Conservation (phyloP, 2,113 vertebrate species). For the Romanogobio albipinnatus region DNA sequence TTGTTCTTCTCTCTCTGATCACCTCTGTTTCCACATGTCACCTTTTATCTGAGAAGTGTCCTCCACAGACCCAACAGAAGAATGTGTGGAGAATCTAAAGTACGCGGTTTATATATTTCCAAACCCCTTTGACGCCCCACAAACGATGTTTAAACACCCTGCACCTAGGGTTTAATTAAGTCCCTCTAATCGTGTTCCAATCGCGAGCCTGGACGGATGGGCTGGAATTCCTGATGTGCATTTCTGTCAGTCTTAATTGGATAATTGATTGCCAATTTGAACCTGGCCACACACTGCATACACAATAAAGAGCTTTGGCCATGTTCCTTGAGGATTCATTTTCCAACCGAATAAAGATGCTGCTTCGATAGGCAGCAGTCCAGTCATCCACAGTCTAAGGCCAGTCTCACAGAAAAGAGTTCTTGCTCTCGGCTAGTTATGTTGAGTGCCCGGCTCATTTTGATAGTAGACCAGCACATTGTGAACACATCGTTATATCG, state of each 20-base stretch:
- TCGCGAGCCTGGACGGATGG: slow-evolving; percentile 79
- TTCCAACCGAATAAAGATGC: slow-evolving; percentile 78
- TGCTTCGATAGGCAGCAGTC: slow-evolving; percentile 75
- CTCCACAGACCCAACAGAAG: not conserved
- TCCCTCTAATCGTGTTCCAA: slow-evolving; percentile 82
- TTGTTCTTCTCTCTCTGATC: not conserved
- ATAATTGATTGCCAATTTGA: slow-evolving; percentile 86
- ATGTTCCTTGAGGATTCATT: slow-evolving; percentile 80
- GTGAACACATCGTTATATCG: not conserved
- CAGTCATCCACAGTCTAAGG: slow-evolving; percentile 62
- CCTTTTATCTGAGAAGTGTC: slow-evolving; percentile 15
- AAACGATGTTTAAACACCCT: slow-evolving; percentile 81
- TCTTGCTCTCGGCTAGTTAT: slow-evolving; percentile 33
- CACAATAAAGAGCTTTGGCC: slow-evolving; percentile 79
- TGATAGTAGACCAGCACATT: not conserved
- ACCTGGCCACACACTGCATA: slow-evolving; percentile 82
- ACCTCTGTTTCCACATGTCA: slow-evolving; percentile 34
- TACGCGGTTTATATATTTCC: slow-evolving; percentile 70
- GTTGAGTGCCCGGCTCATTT: slow-evolving; percentile 9
- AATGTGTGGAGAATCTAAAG: slow-evolving; percentile 60
- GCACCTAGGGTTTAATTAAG: slow-evolving; percentile 82
- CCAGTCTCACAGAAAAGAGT: slow-evolving; percentile 29
- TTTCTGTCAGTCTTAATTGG: slow-evolving; percentile 85
- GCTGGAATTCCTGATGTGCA: slow-evolving; percentile 81
- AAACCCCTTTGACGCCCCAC: slow-evolving; percentile 70